These are phyloP conservation scores for Piprites chloris DNA, from an alignment of 2,113 vertebrate species.

Conservation along the genomic window DNA sequence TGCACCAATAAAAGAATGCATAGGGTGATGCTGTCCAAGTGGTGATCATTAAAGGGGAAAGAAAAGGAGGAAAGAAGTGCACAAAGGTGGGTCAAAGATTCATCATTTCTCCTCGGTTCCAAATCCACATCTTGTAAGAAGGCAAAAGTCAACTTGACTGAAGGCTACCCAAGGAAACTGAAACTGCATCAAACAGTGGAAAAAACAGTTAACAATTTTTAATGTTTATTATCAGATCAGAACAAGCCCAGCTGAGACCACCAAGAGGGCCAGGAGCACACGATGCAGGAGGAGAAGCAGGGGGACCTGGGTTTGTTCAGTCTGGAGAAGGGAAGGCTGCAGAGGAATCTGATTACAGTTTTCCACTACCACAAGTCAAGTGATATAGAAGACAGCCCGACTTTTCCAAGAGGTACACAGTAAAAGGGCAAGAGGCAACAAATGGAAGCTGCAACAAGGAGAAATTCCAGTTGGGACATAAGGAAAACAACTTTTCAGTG, in stretches of 20 bases:
- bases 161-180: not conserved
- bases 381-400: not conserved
- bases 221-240: conserved; percentile 36
- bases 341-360: not conserved
- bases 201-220: not conserved
- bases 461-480: conserved; percentile 24
- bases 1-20: not conserved
- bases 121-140: not conserved
- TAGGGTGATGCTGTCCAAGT: not conserved
- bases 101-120: not conserved
- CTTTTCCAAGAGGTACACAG: not conserved
- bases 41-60: not conserved
- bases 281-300: not conserved
- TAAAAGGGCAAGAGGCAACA: not conserved
- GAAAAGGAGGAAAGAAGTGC: not conserved
- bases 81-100: not conserved
- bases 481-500: not conserved
- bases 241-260: conserved; percentile 22
- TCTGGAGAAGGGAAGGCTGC: not conserved
- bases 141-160: not conserved
- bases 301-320: not conserved
- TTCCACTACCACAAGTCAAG: not conserved
- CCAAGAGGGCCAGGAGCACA: conserved; percentile 18
- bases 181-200: not conserved
- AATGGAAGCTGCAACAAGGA: not conserved